These are phyloP conservation scores for Poecilia latipinna DNA, from an alignment of 2,113 vertebrate species.

Conservation along the genomic window DNA sequence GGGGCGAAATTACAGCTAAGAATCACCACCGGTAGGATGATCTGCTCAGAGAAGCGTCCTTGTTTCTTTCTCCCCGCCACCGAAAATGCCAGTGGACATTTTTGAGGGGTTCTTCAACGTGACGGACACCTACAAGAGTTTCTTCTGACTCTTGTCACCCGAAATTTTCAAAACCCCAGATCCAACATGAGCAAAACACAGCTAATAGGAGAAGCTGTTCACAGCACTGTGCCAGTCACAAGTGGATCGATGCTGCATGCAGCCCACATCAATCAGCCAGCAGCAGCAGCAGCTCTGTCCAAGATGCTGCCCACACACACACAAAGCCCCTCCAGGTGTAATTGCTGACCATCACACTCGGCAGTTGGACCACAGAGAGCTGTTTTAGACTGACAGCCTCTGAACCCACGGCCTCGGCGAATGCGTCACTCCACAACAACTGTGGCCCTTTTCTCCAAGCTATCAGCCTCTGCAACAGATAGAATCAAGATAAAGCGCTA, in stretches of 20 bases:
- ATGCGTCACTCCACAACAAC: constrained; percentile 33
- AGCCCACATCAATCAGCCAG: constrained; percentile 59
- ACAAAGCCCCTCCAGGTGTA: constrained; percentile 25
- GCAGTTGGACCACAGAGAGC: constrained; percentile 33
- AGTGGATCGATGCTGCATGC: constrained; percentile 45
- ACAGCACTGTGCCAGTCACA: constrained; percentile 24
- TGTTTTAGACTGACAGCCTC: constrained; percentile 30
- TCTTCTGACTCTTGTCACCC: neutral
- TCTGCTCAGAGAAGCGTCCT: neutral
- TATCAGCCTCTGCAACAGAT: constrained; percentile 40
- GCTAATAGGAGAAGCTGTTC: neutral
- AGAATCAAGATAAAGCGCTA: constrained; percentile 26
- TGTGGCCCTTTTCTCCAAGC: constrained; percentile 30
- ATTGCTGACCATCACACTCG: constrained; percentile 56
- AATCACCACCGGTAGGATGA: neutral
- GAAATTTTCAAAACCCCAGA: neutral
- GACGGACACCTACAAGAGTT: neutral
- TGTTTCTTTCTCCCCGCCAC: neutral
- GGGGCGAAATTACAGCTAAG: neutral
- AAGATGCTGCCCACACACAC: constrained; percentile 10
- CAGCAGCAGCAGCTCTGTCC: constrained; percentile 35
- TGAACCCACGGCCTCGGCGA: constrained; percentile 23
- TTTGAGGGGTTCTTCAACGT: neutral
- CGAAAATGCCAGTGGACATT: neutral
- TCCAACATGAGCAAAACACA: neutral